Conservation (phyloP, 1,140 invertebrate genomes). For the Hycleus cichorii region DNA sequence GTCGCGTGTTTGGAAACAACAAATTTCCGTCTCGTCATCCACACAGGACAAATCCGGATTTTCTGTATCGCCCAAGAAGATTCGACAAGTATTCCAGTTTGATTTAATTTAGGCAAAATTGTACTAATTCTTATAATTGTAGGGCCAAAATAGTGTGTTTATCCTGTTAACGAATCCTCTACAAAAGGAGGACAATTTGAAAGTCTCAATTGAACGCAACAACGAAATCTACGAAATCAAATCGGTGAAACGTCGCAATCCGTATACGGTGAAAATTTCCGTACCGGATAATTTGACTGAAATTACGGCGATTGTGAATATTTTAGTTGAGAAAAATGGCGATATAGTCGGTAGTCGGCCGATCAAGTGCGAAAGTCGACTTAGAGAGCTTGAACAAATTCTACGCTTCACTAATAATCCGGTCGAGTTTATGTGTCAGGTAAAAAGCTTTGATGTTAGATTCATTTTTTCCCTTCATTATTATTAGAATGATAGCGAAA, state of each 20-base stretch:
- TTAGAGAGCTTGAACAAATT: conserved; percentile 74
- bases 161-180: conserved; percentile 69
- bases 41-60: conserved; percentile 58
- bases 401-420: conserved; percentile 69
- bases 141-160: conserved; percentile 78
- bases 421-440: conserved; percentile 79
- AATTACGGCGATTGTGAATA: conserved; percentile 71
- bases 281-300: conserved; percentile 71
- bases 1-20: conserved; percentile 54
- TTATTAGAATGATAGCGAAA: too few species aligned
- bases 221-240: conserved; percentile 67
- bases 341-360: conserved; percentile 66
- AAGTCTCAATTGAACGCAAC: conserved; percentile 68
- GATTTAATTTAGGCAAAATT: neutral
- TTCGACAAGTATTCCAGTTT: conserved; percentile 55
- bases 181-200: conserved; percentile 62
- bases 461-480: neutral
- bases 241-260: conserved; percentile 68
- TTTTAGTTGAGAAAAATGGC: conserved; percentile 71
- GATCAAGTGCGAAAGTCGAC: conserved; percentile 76
- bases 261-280: conserved; percentile 71
- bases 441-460: conserved; percentile 35
- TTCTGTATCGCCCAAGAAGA: conserved; percentile 71
- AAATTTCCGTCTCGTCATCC: conserved; percentile 35
- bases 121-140: conserved; percentile 7